Conservation (phyloP, 2,888 invertebrate species). For the Tigriopus californicus region DNA sequence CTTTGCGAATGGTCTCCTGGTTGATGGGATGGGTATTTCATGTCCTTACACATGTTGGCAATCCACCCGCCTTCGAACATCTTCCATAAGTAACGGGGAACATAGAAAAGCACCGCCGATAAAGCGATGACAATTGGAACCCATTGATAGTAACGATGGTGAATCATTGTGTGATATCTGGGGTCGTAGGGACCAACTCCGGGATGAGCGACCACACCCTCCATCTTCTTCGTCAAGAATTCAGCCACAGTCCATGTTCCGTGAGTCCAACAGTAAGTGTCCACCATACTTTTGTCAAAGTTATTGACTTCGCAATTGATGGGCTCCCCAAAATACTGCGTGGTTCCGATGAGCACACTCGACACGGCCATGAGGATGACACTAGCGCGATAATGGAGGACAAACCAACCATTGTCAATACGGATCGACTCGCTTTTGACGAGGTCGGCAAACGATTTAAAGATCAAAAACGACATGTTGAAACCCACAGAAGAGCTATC, state of each 20-base stretch:
- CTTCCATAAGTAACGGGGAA: slow-evolving; percentile 23
- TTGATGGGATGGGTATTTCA: neutral
- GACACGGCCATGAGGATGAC: slow-evolving; percentile 21
- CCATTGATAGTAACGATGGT: slow-evolving; percentile 24
- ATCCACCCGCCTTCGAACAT: slow-evolving; percentile 20
- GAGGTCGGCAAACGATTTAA: neutral
- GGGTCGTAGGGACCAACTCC: slow-evolving; percentile 18
- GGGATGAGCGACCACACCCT: slow-evolving; percentile 19
- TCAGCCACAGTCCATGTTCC: slow-evolving; percentile 6
- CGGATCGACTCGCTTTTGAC: neutral
- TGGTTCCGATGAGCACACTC: slow-evolving; percentile 21
- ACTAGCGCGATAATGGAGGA: slow-evolving; percentile 22
- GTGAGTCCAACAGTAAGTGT: slow-evolving; percentile 2
- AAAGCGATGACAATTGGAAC: slow-evolving; percentile 23
- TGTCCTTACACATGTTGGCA: neutral
- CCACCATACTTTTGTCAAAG: neutral
- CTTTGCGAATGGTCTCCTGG: neutral
- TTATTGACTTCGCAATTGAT: slow-evolving; percentile 19
- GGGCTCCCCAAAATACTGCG: slow-evolving; percentile 23
- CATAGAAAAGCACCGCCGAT: slow-evolving; percentile 22
- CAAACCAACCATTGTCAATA: slow-evolving; percentile 22
- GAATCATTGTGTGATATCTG: slow-evolving; percentile 16
- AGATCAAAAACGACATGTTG: neutral
- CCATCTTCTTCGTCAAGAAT: neutral
- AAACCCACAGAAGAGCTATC: neutral